Evolutionary conservation across 2,113 vertebrate genomes (phyloP).

Genomic region (Hippocampus zosterae): DNA sequence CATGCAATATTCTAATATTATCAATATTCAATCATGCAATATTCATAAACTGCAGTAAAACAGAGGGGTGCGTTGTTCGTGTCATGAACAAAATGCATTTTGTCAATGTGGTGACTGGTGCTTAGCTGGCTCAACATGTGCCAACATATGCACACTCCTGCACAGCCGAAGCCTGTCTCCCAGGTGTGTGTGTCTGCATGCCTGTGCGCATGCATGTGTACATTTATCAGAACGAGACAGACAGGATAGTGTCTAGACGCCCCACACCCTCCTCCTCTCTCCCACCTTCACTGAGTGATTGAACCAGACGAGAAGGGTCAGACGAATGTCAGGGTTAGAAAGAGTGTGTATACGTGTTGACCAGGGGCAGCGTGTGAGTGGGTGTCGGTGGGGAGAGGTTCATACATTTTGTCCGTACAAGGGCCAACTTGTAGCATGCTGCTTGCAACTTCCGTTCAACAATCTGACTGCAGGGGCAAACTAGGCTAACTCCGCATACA

Average conservation of each 20-base stretch:
- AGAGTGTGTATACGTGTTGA: slow-evolving; percentile 27
- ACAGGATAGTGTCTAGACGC: slow-evolving; percentile 62
- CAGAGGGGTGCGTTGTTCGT: background rate
- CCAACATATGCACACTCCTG: slow-evolving; percentile 2
- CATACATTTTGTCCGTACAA: slow-evolving; percentile 12
- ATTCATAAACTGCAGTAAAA: slow-evolving; percentile 4
- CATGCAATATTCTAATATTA: background rate
- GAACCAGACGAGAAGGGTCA: slow-evolving; percentile 53
- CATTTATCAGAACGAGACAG: slow-evolving; percentile 58
- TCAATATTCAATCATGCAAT: background rate
- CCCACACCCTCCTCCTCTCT: slow-evolving; percentile 6
- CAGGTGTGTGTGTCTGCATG: slow-evolving; percentile 39
- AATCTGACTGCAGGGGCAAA: background rate
- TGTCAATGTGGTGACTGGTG: background rate
- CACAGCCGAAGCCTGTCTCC: slow-evolving; percentile 20
- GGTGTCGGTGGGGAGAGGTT: background rate
- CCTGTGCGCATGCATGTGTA: slow-evolving; percentile 26
- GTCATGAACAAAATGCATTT: background rate
- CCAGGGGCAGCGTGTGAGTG: slow-evolving; percentile 14
- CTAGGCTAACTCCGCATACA: background rate
- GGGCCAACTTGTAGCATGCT: background rate
- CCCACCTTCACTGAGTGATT: slow-evolving; percentile 36
- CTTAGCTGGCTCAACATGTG: background rate
- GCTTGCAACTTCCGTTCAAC: background rate
- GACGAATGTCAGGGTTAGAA: slow-evolving; percentile 48